Evolutionary conservation across 2,888 invertebrate species (phyloP).

Genomic region (Hydrotaea cyrtoneurina): DNA sequence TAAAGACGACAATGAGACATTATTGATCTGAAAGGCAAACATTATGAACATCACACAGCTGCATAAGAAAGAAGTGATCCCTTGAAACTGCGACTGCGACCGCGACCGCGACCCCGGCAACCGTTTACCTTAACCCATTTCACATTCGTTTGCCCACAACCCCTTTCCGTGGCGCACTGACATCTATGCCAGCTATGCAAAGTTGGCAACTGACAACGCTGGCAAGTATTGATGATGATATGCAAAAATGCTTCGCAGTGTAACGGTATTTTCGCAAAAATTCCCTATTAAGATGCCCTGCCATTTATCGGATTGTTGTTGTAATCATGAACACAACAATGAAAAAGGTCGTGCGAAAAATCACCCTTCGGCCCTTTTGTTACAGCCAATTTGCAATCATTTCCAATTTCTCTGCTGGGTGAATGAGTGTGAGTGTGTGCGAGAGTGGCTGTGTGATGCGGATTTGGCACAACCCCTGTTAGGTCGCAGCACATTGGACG

Average conservation of each 20-base stretch:
- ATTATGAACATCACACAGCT: too few relatives aligned
- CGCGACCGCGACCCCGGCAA: not conserved
- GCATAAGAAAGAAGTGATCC: not conserved
- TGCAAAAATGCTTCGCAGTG: constrained; percentile 42
- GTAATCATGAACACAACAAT: not conserved
- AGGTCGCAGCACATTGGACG: not conserved
- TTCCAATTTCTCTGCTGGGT: constrained; percentile 4
- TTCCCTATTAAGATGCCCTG: constrained; percentile 56
- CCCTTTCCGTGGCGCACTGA: not conserved
- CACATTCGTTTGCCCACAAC: not conserved
- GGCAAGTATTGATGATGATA: constrained; percentile 15
- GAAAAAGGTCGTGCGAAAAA: constrained; percentile 65
- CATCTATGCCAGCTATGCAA: not conserved
- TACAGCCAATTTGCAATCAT: constrained; percentile 63
- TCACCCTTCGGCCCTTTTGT: constrained; percentile 55
- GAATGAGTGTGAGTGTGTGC: not conserved
- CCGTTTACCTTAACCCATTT: constrained; percentile 2
- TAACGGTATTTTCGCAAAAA: constrained; percentile 62
- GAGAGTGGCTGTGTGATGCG: not conserved
- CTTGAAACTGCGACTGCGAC: too few relatives aligned
- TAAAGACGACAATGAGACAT: not conserved
- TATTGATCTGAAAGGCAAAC: not conserved
- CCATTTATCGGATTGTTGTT: constrained; percentile 3
- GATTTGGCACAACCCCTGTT: constrained; percentile 22
- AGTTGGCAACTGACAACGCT: not conserved